Evolutionary conservation across 2,113 vertebrate species (phyloP), one percentile per base, ranked within the genome.

Genomic region (Columba livia): DNA sequence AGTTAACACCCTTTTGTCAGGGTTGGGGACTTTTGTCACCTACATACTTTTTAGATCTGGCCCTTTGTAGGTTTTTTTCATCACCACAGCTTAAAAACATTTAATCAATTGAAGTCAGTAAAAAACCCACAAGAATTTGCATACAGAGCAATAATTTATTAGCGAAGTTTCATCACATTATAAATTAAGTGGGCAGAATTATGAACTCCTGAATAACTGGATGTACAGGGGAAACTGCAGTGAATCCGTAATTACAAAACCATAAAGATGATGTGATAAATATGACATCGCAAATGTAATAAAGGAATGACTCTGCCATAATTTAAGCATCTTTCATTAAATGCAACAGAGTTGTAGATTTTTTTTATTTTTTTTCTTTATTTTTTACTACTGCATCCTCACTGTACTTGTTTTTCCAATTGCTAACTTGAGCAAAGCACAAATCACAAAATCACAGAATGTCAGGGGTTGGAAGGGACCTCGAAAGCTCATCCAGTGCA

Each of bases 231-330:
- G 77, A 79, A 93, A 80, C 9, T 0, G 0, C 86, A 85, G 70
- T 44, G 89, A 93, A 93, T 86, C 75, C 66, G 87, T 88, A 88
- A 92, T 82, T 72, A 85, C 71, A 93, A 25, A 64, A 21, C 79
- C 93, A 86, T 85, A 82, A 95, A 97, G 81, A 72, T 36, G 47
- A 84, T n/a, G 81, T 0, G 25, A 93, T 71, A 94, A 97, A 97
- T 29, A 53, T 6, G 26, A 25, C 56, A 48, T 32, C 73, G 64
- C 65, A 77, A 93, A 83, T 4, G 57, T 57, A 86, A 40, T 4
- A 81, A 83, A 40, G 5, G 28, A 61, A 88, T 29, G 29, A 26
- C n/a, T 78, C 51, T 36, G 42, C 36, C 67, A 36, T 81, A 90
- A 82, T 82, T 92, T 66, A 75, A 78, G 57, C 36, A 88, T 85